Base-by-base conservation (phyloP, 2,888 invertebrate species). In the Panopea generosa region DNA sequence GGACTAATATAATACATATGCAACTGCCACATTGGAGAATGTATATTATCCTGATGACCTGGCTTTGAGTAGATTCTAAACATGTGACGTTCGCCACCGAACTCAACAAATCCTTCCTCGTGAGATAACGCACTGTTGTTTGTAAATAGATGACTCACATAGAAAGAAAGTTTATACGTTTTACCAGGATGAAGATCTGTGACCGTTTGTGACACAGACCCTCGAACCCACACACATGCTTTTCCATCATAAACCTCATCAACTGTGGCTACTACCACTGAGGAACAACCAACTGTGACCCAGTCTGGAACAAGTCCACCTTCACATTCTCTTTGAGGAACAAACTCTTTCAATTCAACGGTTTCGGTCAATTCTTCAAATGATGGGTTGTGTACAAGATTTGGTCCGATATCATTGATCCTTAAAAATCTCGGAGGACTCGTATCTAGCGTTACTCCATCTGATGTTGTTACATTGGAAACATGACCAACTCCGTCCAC, bases 371-470 rank as follows among this genome's bases (percentile, higher is more conserved):
- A 4, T 6, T 45, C 11, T 60, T 60, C 60, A 60, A 60, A 60
- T n/a, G 60, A 60, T 27, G 60, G 60, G 14, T 60, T 60, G 6
- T 33, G 9, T 0, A 82, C n/a, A 4, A 83, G 24, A 56, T 84
- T 83, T 1, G 45, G 38, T 1, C 63, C 75, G 2, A 43, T 20
- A 50, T 83, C 77, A 4, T 70, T 38, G 9, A 77, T 61, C 59
- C 57, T 49, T 3, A 69, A 33, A 18, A 69, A 55, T 2, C 38
- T 47, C 18, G 86, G 85, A 18, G 84, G 74, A 1, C 85, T 77
- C 3, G 57, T 67, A 55, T 86, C 86, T 20, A 86, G 45, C 0
- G 55, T 70, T 2, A 86, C 77, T 9, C 86, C 86, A 67, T 86
- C 79, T 9, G 86, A 86, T 16, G 79, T 73, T 16, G 52, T 74